These are phyloP conservation scores for Cynocephalus volans DNA, from an alignment of 2,113 vertebrate genomes.

Conservation along the genomic window DNA sequence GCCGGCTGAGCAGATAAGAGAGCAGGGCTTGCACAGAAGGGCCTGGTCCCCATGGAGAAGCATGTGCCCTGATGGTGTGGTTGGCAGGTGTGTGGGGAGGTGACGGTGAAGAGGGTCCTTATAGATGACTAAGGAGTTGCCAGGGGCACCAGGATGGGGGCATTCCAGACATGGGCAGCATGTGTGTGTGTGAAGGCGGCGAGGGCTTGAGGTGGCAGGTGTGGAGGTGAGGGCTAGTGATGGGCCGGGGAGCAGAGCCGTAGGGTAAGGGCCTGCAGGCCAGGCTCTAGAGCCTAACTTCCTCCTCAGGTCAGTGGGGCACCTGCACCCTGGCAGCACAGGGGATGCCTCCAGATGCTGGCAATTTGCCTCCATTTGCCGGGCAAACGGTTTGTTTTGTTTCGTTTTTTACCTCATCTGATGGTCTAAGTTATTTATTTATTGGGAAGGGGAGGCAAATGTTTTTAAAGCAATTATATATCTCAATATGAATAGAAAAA, in stretches of 20 bases:
- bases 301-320: neutral
- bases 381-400: no score
- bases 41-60: neutral
- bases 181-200: neutral
- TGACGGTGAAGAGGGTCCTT: no score
- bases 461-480: neutral
- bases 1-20: neutral
- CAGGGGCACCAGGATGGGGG: neutral
- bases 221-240: neutral
- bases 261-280: neutral
- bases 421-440: no score
- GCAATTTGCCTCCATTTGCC: no score
- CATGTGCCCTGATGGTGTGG: rapidly evolving
- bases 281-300: neutral
- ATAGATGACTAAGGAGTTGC: neutral
- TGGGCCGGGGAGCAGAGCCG: neutral
- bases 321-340: neutral
- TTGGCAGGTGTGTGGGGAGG: neutral
- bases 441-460: neutral
- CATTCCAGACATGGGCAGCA: neutral
- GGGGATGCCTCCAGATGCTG: neutral
- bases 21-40: neutral
- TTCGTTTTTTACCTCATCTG: no score
- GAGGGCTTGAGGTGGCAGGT: neutral
- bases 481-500: neutral